Evolutionary conservation across 2,888 invertebrate species (phyloP), one percentile per base, ranked within the genome.

Genomic region (Lepetodrilus schrolli): DNA sequence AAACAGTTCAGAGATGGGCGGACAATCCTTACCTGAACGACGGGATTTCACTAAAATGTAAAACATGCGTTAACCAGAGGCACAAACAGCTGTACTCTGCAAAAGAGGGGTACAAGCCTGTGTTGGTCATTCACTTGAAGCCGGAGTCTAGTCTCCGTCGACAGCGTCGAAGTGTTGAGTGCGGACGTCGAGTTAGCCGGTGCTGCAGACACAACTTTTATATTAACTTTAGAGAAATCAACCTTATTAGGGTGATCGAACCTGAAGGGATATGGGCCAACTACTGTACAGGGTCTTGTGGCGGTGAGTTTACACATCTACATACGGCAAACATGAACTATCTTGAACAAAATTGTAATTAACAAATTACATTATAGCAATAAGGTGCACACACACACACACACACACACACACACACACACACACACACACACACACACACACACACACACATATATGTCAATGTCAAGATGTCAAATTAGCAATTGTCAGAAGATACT

Each of bases 201-300:
- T 85, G 85, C 66, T 85, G 85, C 73, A 76, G 75, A 48, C 79
- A 81, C 51, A 58, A 80, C 34, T 72, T 84, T 3, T 78, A 74
- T 37, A 78, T 85, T 3, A 78, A 80, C 74, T 85, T 85, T 70
- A 74, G 74, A 5, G 83, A 80, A 5, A 80, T 84, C 20, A 83
- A 83, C 7, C 83, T 83, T 79, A 77, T 78, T 30, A 78, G 77
- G 26, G 79, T 85, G 21, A 74, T 83, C 70, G 74, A 74, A 4
- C 85, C 85, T 2, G 49, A 50, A 20, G 78, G 73, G 5, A 78
- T 85, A 23, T 69, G 75, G 37, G 82, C 81, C n/a, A 82, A 82
- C 72, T 85, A 78, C 74, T 85, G 85, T 58, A 80, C 78, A 0
- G 85, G 85, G 21, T 80, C 83, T 7, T 85, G 85, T 70, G 78